Evolutionary conservation across 2,888 invertebrate species (phyloP).

Genomic region (Eristalis intricaria): DNA sequence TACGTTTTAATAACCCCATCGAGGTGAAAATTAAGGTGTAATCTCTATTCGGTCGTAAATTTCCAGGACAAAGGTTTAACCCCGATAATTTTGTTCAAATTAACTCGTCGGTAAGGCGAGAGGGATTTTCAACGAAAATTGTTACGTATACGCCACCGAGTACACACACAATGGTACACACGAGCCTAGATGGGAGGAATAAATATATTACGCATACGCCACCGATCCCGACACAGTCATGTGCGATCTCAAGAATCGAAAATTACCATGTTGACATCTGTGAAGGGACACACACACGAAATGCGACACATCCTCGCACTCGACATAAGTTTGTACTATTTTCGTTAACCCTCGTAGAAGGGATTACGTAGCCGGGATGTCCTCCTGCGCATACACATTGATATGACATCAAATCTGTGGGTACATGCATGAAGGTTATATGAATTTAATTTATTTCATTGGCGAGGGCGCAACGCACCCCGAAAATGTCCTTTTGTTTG

Average conservation of each 20-base stretch:
- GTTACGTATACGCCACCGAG: background rate
- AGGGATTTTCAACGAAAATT: background rate
- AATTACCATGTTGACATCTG: slow-evolving; percentile 52
- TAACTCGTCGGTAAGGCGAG: slow-evolving; percentile 37
- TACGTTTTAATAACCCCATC: slow-evolving; percentile 44
- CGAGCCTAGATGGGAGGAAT: background rate
- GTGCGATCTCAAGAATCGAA: slow-evolving; percentile 46
- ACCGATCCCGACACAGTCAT: background rate
- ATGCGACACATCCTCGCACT: slow-evolving; percentile 14
- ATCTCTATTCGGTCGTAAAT: slow-evolving; percentile 62
- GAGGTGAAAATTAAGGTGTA: slow-evolving; percentile 67
- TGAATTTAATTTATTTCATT: slow-evolving; percentile 68
- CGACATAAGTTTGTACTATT: slow-evolving; percentile 56
- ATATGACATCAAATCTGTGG: slow-evolving; percentile 62
- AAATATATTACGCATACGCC: slow-evolving; percentile 29
- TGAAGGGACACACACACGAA: slow-evolving; percentile 7
- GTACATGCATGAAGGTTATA: slow-evolving; percentile 36
- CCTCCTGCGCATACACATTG: slow-evolving; percentile 33
- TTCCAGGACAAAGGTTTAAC: slow-evolving; percentile 48
- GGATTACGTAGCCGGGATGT: slow-evolving; percentile 47
- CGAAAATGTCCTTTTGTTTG: slow-evolving; percentile 24
- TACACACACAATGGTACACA: background rate
- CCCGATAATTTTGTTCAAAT: slow-evolving; percentile 58
- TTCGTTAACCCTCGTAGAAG: slow-evolving; percentile 44
- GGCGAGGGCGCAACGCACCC: background rate